Conservation (phyloP, 2,113 vertebrate genomes). For the Ornithorhynchus anatinus region DNA sequence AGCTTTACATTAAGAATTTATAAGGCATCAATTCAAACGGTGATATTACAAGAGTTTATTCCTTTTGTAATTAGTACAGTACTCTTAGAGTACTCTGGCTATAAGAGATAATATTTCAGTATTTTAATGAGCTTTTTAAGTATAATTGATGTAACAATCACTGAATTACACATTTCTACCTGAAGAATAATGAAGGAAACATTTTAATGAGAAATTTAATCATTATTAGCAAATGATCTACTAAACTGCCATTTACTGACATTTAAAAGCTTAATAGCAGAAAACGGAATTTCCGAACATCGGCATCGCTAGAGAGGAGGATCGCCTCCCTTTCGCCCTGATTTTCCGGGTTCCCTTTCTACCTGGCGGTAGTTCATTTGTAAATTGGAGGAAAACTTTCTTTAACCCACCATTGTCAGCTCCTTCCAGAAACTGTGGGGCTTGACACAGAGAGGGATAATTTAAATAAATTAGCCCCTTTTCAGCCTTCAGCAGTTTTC, state of each 20-base stretch:
- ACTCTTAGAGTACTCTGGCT: constrained; percentile 78
- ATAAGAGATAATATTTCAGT: constrained; percentile 84
- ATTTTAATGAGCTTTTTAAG: constrained; percentile 85
- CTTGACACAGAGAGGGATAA: constrained; percentile 72
- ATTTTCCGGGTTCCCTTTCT: constrained; percentile 52
- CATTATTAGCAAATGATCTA: constrained; percentile 84
- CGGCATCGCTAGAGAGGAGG: constrained; percentile 52
- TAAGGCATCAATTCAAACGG: constrained; percentile 80
- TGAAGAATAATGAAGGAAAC: constrained; percentile 84
- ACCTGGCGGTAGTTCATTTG: constrained; percentile 57
- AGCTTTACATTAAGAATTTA: constrained; percentile 90
- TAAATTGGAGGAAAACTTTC: constrained; percentile 65
- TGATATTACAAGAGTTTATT: constrained; percentile 85
- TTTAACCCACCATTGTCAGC: constrained; percentile 63
- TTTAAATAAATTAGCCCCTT: constrained; percentile 76
- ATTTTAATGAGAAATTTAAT: constrained; percentile 86
- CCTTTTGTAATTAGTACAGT: constrained; percentile 83
- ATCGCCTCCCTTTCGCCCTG: constrained; percentile 42
- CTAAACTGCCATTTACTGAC: constrained; percentile 80
- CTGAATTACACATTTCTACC: constrained; percentile 83
- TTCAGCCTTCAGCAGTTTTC: constrained; percentile 74
- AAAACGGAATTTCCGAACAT: constrained; percentile 65
- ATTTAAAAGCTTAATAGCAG: constrained; percentile 77
- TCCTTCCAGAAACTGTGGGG: constrained; percentile 62
- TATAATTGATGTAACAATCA: constrained; percentile 85